These are phyloP conservation scores for Epizoanthus rinbou DNA, from an alignment of 92 coral and sea anemone genomes.

Conservation along the genomic window DNA sequence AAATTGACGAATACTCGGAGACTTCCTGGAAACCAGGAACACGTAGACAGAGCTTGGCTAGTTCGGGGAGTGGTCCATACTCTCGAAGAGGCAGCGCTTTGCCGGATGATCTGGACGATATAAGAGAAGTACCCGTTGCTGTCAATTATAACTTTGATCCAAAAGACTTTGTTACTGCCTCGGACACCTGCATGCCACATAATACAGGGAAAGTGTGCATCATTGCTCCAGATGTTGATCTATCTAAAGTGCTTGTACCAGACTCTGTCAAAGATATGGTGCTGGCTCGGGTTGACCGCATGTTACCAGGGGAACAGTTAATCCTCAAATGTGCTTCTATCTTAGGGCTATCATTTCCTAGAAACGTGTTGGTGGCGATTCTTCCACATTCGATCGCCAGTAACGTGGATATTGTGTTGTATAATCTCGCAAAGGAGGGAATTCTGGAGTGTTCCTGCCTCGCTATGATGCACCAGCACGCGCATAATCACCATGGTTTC, in stretches of 20 bases:
- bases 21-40: neutral
- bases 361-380: conserved; percentile 82
- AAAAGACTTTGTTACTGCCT: conserved; percentile 69
- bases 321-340: conserved; percentile 90
- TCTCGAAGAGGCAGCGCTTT: conserved; percentile 38
- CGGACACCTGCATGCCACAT: conserved; percentile 68
- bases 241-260: conserved; percentile 86
- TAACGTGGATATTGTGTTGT: conserved; percentile 74
- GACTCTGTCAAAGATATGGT: conserved; percentile 99
- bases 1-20: conserved; percentile 24
- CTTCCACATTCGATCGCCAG: conserved; percentile 72
- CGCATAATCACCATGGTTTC: conserved; percentile 98
- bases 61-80: conserved; percentile 7
- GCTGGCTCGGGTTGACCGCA: conserved; percentile 92
- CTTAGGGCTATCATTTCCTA: conserved; percentile 76
- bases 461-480: conserved; percentile 85
- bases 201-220: conserved; percentile 85
- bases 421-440: conserved; percentile 87
- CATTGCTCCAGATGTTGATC: conserved; percentile 82
- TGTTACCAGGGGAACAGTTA: conserved; percentile 89
- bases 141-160: conserved; percentile 49
- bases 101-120: conserved; percentile 36
- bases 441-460: conserved; percentile 93
- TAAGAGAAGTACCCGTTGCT: neutral
- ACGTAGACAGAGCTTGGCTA: conserved; percentile 12